A percentile compares a stretch with the other conserved stretches of the same genome.
Conservation (phyloP, 2,888 invertebrate species). For the Pegoplata infirma region DNA sequence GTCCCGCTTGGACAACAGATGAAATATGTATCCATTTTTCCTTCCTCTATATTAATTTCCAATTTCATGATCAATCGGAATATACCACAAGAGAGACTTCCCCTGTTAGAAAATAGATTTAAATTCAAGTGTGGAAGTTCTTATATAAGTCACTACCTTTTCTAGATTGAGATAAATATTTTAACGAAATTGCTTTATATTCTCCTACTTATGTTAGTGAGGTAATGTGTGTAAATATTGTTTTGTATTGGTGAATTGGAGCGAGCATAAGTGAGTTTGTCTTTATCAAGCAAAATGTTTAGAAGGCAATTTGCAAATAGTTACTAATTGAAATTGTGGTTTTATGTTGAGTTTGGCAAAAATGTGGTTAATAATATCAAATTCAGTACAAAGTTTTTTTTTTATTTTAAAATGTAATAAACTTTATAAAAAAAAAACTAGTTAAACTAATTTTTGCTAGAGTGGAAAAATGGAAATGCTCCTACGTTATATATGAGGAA, state of each 20-base stretch:
- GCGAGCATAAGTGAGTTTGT: too few species aligned
- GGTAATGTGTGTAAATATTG: not conserved
- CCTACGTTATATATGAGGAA: too few species aligned
- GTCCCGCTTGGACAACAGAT: too few species aligned
- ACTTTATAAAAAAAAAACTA: not conserved
- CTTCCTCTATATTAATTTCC: too few species aligned
- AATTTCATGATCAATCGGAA: too few species aligned
- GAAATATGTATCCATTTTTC: too few species aligned
- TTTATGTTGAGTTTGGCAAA: slow-evolving; percentile 20
- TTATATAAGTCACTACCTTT: not conserved
- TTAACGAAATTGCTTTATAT: not conserved
- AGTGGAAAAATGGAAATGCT: too few species aligned
- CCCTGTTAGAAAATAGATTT: too few species aligned
- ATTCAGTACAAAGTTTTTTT: too few species aligned
- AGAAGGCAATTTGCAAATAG: not conserved
- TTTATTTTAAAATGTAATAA: too few species aligned
- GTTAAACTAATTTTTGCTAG: not conserved
- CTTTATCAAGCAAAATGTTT: not conserved
- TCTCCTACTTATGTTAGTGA: not conserved
- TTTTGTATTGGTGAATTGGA: too few species aligned
- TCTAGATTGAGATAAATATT: not conserved
- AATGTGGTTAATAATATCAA: slow-evolving; percentile 5
- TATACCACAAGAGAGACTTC: too few species aligned
- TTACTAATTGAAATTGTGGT: slow-evolving; percentile 27
- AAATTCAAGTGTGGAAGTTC: not conserved